Conservation (phyloP, 2,888 invertebrate species). For the Julus scandinavius region DNA sequence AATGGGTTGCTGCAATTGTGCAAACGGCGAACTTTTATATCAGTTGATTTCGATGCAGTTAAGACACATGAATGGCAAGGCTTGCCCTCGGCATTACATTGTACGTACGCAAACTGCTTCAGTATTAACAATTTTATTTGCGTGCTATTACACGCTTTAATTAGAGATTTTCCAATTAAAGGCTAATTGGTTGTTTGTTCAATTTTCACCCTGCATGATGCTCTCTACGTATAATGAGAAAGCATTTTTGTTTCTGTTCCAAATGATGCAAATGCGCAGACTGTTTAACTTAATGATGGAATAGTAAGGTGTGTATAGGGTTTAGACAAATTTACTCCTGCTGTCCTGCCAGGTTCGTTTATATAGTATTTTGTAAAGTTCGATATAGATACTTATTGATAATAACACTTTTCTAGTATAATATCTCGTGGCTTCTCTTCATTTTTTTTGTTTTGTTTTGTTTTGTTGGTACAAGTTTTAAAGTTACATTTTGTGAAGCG, state of each 20-base stretch:
- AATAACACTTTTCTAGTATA: too few relatives aligned
- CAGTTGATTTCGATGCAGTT: neutral
- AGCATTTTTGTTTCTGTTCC: neutral
- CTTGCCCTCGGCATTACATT: neutral
- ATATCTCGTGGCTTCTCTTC: too few relatives aligned
- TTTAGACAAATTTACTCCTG: too few relatives aligned
- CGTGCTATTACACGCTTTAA: neutral
- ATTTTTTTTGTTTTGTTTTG: too few relatives aligned
- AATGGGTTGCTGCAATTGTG: neutral
- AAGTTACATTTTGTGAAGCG: too few relatives aligned
- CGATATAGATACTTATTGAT: too few relatives aligned
- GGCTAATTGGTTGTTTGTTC: neutral
- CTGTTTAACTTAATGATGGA: neutral
- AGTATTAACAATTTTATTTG: neutral
- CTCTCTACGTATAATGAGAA: too few relatives aligned
- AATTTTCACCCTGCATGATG: neutral
- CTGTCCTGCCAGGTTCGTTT: too few relatives aligned
- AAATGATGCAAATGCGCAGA: neutral
- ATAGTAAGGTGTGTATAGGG: too few relatives aligned
- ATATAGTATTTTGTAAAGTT: too few relatives aligned
- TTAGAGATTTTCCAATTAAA: neutral
- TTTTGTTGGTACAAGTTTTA: too few relatives aligned
- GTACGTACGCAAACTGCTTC: neutral
- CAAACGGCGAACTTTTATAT: neutral
- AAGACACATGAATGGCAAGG: neutral